Evolutionary conservation across 1,140 invertebrate genomes (phyloP), one percentile per base, ranked within the genome.

Genomic region (Prorops nasuta): DNA sequence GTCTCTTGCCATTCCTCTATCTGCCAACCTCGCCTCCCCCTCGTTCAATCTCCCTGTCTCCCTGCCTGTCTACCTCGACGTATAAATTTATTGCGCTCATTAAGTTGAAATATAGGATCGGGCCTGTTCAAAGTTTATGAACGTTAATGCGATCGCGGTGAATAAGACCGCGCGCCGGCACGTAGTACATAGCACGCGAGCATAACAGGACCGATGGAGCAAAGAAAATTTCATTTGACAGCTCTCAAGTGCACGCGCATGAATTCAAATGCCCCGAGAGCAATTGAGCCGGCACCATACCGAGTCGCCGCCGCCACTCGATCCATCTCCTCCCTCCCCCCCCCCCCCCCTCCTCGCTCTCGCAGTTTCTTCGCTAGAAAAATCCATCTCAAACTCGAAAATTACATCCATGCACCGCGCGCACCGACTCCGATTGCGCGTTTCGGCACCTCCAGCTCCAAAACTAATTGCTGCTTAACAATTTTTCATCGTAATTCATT

Each of bases 21-120:
- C 42, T n/a, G 19, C 20, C 44, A 18, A 22, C 24, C 39, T 39
- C 39, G 34, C 28, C n/a, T 42, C 38, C 19, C 31, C 38, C 15
- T 49, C 58, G 59, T 54, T 60, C 58, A 57, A 61, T 61, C 60
- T 62, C 53, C 56, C 54, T 61, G 50, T 64, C 56, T 50, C 44
- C 47, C 56, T 59, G 63, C 53, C 60, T 57, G 60, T 57, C 56
- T 47, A 52, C 51, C 54, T 39, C 54, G 60, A 56, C 53, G 57
- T 56, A 60, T 64, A 66, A 69, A 69, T 69, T 69, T 69, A 69
- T 67, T 48, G 59, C 56, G 47, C 65, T 69, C 67, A 65, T 69
- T 69, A 69, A 58, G 45, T 61, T 62, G 63, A 63, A 65, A 64
- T 66, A 67, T 66, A 44, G 64, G 57, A 60, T 59, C 54, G 58